Percentiles rank a stretch among this genome's conserved stretches.
These are phyloP conservation scores for Syngnathoides biaculeatus DNA, from an alignment of 2,113 vertebrate genomes.

Conservation along the genomic window DNA sequence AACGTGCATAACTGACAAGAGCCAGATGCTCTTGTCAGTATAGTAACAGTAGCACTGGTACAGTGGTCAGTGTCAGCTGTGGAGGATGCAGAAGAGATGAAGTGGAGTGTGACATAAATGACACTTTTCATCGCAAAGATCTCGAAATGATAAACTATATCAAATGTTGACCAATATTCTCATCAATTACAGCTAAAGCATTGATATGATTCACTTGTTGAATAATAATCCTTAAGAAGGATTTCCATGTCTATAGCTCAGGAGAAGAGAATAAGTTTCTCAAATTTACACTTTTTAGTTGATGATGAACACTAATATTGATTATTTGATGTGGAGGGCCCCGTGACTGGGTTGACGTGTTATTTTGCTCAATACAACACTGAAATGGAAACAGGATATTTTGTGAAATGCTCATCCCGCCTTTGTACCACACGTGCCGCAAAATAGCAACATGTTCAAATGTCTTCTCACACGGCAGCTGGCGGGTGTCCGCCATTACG, in stretches of 20 bases:
- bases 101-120: not conserved
- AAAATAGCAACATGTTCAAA: conserved; percentile 8
- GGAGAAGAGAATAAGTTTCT: not conserved
- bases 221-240: no score
- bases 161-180: not conserved
- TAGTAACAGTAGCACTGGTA: not conserved
- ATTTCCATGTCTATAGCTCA: not conserved
- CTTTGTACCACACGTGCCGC: conserved; percentile 17
- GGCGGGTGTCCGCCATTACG: conserved; percentile 72
- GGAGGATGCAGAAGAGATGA: not conserved
- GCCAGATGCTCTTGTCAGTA: not conserved
- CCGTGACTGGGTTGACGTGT: not conserved
- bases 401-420: not conserved
- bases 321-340: not conserved
- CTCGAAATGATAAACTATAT: not conserved
- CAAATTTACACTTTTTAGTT: not conserved
- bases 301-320: not conserved
- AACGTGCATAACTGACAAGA: not conserved
- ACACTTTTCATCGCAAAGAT: not conserved
- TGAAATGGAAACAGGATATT: not conserved
- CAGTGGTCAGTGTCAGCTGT: not conserved
- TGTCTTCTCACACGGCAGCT: conserved; percentile 75
- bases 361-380: not conserved
- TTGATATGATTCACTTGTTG: not conserved
- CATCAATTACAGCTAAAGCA: not conserved